Evolutionary conservation across 1,140 invertebrate genomes (phyloP).

Genomic region (Sycophaga agraensis): DNA sequence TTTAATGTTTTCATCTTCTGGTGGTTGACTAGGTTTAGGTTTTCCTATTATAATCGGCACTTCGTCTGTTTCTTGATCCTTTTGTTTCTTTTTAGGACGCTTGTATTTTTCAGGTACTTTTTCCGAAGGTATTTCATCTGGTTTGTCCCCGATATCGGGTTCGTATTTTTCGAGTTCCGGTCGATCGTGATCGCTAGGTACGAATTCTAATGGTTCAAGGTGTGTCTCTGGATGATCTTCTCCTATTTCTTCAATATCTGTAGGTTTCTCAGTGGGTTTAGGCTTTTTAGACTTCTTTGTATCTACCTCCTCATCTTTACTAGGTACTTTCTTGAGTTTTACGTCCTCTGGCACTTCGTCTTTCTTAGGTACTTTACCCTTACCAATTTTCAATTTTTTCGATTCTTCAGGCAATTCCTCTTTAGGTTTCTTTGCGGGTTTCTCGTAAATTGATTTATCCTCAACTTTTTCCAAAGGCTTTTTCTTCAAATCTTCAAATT

Average conservation of each 20-base stretch:
- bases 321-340: constrained; percentile 58
- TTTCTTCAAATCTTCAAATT: constrained; percentile 52
- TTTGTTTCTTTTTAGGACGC: constrained; percentile 58
- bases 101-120: constrained; percentile 51
- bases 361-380: constrained; percentile 58
- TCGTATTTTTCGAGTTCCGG: constrained; percentile 52
- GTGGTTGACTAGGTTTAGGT: constrained; percentile 58
- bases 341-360: constrained; percentile 57
- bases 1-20: constrained; percentile 60
- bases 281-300: constrained; percentile 41
- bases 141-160: constrained; percentile 46
- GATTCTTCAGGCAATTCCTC: constrained; percentile 46
- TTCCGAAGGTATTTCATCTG: constrained; percentile 27
- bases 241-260: background rate
- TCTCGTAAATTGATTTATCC: constrained; percentile 36
- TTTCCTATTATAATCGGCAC: constrained; percentile 57
- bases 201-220: constrained; percentile 45
- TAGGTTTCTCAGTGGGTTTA: constrained; percentile 24
- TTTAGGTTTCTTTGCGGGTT: constrained; percentile 27
- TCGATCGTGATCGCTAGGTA: constrained; percentile 56
- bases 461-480: constrained; percentile 29
- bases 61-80: constrained; percentile 58
- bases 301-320: constrained; percentile 43
- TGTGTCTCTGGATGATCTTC: constrained; percentile 20
- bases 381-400: constrained; percentile 52